Base-by-base conservation (phyloP, 2,888 invertebrate species). In the Spilosoma lubricipeda region DNA sequence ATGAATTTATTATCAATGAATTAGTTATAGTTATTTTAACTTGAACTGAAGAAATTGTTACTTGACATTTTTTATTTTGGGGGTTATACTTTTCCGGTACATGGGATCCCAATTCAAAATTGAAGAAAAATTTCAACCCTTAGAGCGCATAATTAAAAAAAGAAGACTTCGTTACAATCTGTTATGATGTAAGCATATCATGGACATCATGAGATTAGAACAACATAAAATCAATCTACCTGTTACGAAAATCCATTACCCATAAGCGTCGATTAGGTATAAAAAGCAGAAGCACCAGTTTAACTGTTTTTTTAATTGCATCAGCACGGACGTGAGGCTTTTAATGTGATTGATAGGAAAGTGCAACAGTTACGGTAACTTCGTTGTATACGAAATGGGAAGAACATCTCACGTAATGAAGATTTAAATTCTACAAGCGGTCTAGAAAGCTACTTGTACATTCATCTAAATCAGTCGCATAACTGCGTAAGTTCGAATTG, bases 401-500 rank as follows among this genome's bases (percentile, higher is more conserved):
- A 69, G 67, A 77, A 27, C 70, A 87, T 85, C 84, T 86, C 87
- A 90, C 90, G 92, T 89, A 91, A 92, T 82, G 67, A 69, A 86
- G 75, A 88, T 92, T 93, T 85, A 88, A 88, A 93, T 93, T 91
- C 93, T 90, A 88, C 86, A 87, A 84, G 87, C 84, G 81, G 76
- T 84, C 85, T 91, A 90, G 92, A 93, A 92, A 93, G 93, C 87
- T 85, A 86, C 86, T 87, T 82, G 74, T 82, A 71, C 68, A 79
- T 77, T 82, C 73, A 81, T 82, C 70, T 77, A 83, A 85, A 82
- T 82, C 67, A 72, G 72, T 82, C 82, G 86, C 88, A 89, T 90
- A 90, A 88, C 81, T 77, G 73, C 76, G 77, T 73, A 77, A 73
- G 63, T 56, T 56, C n/a, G 18, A 36, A 13, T 69, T 33, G 23